These are phyloP conservation scores for Unio pictorum DNA, from an alignment of 2,888 invertebrate species.

Conservation along the genomic window DNA sequence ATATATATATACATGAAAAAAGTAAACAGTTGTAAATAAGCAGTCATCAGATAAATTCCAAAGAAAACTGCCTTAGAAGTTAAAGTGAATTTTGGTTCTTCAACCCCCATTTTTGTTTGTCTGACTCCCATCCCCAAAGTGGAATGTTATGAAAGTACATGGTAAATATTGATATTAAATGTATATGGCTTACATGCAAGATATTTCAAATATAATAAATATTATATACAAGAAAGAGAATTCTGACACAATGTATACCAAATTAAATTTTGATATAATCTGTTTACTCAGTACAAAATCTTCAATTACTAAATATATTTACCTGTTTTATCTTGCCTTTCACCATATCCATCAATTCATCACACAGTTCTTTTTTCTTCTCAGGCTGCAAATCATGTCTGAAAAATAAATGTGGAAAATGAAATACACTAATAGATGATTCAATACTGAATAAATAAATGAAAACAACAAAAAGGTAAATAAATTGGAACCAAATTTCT, in stretches of 20 bases:
- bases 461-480: neutral
- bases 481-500: too few relatives aligned
- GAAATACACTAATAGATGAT: neutral
- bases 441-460: too few relatives aligned
- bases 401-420: conserved; percentile 8
- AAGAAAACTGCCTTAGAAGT: too few relatives aligned
- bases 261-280: neutral
- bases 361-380: conserved; percentile 67
- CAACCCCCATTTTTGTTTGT: too few relatives aligned
- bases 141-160: too few relatives aligned
- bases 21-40: too few relatives aligned
- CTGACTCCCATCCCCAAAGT: too few relatives aligned
- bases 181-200: too few relatives aligned
- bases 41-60: too few relatives aligned
- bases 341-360: conserved; percentile 65
- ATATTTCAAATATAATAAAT: neutral
- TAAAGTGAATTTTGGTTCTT: too few relatives aligned
- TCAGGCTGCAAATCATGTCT: conserved; percentile 54
- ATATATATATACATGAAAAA: too few relatives aligned
- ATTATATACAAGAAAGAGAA: neutral
- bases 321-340: conserved; percentile 71
- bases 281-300: neutral
- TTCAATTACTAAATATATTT: conserved; percentile 7
- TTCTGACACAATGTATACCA: neutral
- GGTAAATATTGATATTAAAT: too few relatives aligned